Evolutionary conservation across 2,888 invertebrate species (phyloP), one percentile per base, ranked within the genome.

Genomic region (Eristalinus sepulchralis): DNA sequence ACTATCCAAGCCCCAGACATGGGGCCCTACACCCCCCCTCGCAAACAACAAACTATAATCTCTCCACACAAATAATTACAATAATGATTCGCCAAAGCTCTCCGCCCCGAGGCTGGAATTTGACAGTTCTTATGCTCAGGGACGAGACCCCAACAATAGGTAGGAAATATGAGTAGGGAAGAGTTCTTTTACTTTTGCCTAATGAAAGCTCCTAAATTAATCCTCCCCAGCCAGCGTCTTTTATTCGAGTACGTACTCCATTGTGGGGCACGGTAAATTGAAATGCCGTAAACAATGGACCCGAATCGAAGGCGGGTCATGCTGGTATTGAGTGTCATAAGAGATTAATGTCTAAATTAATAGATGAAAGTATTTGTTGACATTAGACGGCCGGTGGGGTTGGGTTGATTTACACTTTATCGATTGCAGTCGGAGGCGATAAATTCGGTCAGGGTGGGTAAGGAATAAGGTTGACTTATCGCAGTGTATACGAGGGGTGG

Each of bases 101-200:
- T 24, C 24, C 24, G 11, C 57, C 22, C 57, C 57, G 57, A 2
- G 24, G 57, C 57, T 8, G 47, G 47, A 47, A 47, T 47, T 47
- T 47, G 70, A 57, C 36, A 71, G 27, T n/a, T 71, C 47, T 27
- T 57, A 10, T 11, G 5, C 57, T 24, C 24, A 24, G 17, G 47
- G 47, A 4, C 8, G 6, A 5, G 5, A 0, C 6, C 47, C 17
- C 13, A 34, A 71, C 60, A 71, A 71, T 47, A 13, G 60, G 1
- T 24, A 55, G 20, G n/a, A 55, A 53, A 63, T 55, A 73, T 57
- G 47, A 63, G 31, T n/a, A 62, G 31, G 22, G 60, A 67, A 83
- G 72, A 67, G 47, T 17, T 59, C 76, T 82, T 83, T 78, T 27
- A 72, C 62, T 57, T 77, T 72, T 67, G 67, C 62, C 57, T 83